Evolutionary conservation across 2,113 vertebrate genomes (phyloP).

Genomic region (Asarcornis scutulata): DNA sequence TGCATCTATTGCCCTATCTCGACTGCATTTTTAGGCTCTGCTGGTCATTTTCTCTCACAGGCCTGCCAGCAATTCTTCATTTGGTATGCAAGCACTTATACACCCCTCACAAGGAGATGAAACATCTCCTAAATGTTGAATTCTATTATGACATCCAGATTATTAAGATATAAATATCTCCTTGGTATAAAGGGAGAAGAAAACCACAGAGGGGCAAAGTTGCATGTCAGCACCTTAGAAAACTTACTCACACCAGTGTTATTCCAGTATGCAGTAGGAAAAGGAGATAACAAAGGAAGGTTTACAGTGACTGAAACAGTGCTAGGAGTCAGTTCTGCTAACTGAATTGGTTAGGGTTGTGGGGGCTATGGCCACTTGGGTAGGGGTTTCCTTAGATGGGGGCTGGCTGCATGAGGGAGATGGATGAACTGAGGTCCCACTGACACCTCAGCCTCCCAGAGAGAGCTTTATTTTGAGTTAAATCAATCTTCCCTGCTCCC

Average conservation of each 20-base stretch:
- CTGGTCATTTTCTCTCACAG: neutral
- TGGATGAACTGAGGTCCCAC: neutral
- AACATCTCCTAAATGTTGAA: neutral
- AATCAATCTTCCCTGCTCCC: neutral
- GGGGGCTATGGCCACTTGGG: too few species aligned
- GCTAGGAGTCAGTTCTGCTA: neutral
- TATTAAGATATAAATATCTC: neutral
- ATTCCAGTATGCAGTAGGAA: neutral
- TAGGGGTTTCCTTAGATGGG: too few species aligned
- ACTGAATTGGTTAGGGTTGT: neutral
- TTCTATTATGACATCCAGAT: neutral
- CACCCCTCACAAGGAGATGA: neutral
- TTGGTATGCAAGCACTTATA: neutral
- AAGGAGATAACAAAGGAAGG: neutral
- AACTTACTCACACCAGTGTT: neutral
- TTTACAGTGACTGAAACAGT: neutral
- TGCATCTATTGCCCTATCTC: neutral
- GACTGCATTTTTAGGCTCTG: neutral
- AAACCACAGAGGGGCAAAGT: neutral
- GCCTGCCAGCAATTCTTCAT: neutral
- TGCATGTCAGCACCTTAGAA: neutral
- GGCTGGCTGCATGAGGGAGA: rapidly evolving
- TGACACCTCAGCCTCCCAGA: neutral
- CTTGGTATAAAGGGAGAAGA: neutral
- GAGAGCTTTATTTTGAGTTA: neutral